These are phyloP conservation scores for Eumerus sabulonum DNA, from an alignment of 2,888 invertebrate genomes.

Conservation along the genomic window DNA sequence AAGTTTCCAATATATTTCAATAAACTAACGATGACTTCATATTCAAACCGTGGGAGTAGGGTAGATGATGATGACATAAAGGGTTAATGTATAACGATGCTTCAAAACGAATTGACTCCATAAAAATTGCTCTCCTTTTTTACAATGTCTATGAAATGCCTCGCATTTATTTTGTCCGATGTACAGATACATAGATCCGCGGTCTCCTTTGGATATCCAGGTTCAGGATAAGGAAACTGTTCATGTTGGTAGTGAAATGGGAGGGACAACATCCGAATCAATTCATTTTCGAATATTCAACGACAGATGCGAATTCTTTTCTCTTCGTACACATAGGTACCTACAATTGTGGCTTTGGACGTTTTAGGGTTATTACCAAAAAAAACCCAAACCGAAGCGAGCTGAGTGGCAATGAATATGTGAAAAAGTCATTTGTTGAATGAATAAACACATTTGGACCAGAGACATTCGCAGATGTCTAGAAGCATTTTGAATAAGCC, in stretches of 20 bases:
- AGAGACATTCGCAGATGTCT: conserved; percentile 20
- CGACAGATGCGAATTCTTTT: conserved; percentile 59
- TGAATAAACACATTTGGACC: conserved; percentile 46
- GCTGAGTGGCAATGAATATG: conserved; percentile 51
- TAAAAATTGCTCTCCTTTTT: conserved; percentile 51
- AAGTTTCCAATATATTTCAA: conserved; percentile 64
- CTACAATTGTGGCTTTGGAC: conserved; percentile 1
- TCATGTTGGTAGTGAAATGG: conserved; percentile 1
- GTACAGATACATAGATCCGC: no score
- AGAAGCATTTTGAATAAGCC: background rate
- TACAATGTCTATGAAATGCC: conserved; percentile 61
- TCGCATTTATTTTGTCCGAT: conserved; percentile 52
- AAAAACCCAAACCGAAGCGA: conserved; percentile 24
- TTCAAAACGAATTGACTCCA: conserved; percentile 59
- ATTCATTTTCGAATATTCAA: conserved; percentile 52
- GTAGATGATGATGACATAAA: conserved; percentile 10
- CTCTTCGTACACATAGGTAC: conserved; percentile 12
- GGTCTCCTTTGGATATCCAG: no score
- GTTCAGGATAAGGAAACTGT: conserved; percentile 1
- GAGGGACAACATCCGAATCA: conserved; percentile 36
- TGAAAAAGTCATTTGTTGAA: conserved; percentile 59
- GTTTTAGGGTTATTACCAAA: conserved; percentile 51
- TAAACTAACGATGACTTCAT: conserved; percentile 52
- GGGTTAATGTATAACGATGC: conserved; percentile 39
- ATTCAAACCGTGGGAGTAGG: background rate